phyloP scores from a whole-genome alignment of 2,797 vertebrate genomes.

The Thripadectes ignobilis region DNA sequence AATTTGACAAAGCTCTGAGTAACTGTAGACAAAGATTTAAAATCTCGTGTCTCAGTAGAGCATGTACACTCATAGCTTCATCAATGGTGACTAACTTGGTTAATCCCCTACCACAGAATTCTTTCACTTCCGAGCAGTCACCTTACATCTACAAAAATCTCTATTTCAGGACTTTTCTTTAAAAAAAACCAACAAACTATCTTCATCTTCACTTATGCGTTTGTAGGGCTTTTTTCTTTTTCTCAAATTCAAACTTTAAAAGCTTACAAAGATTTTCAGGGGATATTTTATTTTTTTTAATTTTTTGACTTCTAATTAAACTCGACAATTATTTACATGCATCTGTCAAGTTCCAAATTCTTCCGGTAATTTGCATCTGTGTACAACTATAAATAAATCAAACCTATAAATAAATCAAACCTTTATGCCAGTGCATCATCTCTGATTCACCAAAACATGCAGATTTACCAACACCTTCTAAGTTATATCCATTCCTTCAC shows the following conservation, averaged over 20 bases:
- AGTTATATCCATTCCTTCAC: background rate
- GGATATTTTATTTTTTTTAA: background rate
- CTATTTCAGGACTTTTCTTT: background rate
- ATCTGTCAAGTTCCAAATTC: background rate
- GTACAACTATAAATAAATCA: constrained; percentile 41
- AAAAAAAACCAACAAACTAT: background rate
- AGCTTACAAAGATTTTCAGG: background rate
- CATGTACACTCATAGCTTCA: background rate
- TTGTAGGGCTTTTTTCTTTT: background rate
- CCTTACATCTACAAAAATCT: background rate
- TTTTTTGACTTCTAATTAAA: background rate
- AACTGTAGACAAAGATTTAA: background rate
- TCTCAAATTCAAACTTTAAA: background rate
- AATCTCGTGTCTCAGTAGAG: background rate
- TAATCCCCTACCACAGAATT: background rate
- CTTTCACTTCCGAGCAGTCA: background rate
- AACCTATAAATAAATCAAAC: constrained; percentile 55
- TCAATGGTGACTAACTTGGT: background rate
- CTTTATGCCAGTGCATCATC: constrained; percentile 18
- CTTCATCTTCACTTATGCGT: background rate
- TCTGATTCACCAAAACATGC: constrained; percentile 28
- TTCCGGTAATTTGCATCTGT: background rate
- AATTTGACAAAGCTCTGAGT: background rate
- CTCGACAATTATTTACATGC: background rate
- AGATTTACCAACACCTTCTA: constrained; percentile 38